A percentile compares a stretch with the other conserved stretches of the same genome.
These are phyloP conservation scores for Platycheirus rosarum DNA, from an alignment of 2,888 invertebrate species.

Conservation along the genomic window DNA sequence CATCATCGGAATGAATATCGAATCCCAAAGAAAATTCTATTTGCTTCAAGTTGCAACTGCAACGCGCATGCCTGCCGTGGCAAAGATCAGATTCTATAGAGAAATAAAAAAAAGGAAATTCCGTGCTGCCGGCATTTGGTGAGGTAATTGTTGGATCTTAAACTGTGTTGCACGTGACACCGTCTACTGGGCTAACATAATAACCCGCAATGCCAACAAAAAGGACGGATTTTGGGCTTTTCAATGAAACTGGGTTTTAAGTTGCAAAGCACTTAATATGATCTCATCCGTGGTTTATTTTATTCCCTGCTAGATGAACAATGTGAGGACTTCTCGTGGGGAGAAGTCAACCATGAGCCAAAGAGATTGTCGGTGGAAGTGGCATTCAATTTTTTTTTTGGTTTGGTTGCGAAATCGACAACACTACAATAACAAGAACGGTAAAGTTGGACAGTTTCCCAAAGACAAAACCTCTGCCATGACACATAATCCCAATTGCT, in stretches of 20 bases:
- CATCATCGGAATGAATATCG: constrained; percentile 36
- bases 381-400: constrained; percentile 12
- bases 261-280: constrained; percentile 50
- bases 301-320: constrained; percentile 24
- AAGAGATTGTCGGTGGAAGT: constrained; percentile 61
- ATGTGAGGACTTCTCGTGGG: constrained; percentile 47
- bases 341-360: constrained; percentile 65
- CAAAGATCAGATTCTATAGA: constrained; percentile 39
- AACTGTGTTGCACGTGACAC: constrained; percentile 62
- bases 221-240: constrained; percentile 29
- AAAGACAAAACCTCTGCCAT: constrained; percentile 70
- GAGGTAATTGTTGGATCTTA: constrained; percentile 61
- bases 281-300: constrained; percentile 55
- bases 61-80: constrained; percentile 58
- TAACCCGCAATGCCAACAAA: constrained; percentile 28
- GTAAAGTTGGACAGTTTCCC: constrained; percentile 66
- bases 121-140: constrained; percentile 36
- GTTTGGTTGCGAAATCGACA: constrained; percentile 66
- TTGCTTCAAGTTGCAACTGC: constrained; percentile 55
- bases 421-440: constrained; percentile 53
- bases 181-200: constrained; percentile 64
- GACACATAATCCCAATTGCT: constrained; percentile 74
- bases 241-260: constrained; percentile 38
- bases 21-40: constrained; percentile 56
- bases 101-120: constrained; percentile 57